A percentile compares a stretch with the other conserved stretches of the same genome.
Evolutionary conservation across 2,888 invertebrate genomes (phyloP).

Genomic region (Beris morrisii): DNA sequence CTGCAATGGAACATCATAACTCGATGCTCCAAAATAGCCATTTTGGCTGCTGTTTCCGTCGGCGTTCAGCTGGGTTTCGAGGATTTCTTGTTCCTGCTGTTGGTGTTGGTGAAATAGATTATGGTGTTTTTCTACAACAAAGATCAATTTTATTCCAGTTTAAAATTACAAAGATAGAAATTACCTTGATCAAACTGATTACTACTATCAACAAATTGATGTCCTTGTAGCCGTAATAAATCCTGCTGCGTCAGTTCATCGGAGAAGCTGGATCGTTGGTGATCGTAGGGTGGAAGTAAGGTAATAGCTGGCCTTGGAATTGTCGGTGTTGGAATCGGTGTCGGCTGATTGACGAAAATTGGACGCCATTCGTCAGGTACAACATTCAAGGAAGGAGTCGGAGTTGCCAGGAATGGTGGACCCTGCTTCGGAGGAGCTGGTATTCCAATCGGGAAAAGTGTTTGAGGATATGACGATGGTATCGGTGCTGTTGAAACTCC

Average conservation of each 20-base stretch:
- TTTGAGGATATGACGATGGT: not conserved
- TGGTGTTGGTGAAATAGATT: not conserved
- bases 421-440: not conserved
- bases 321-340: conserved; percentile 1
- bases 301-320: conserved; percentile 4
- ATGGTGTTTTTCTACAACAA: not conserved
- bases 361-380: not conserved
- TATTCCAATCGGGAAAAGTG: not conserved
- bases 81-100: not conserved
- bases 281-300: not conserved
- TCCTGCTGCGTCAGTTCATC: not conserved
- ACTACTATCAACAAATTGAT: not conserved
- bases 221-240: not conserved
- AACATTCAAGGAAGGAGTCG: not conserved
- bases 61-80: too few species aligned
- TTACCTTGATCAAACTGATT: too few species aligned
- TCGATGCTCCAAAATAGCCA: not conserved
- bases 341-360: not conserved
- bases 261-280: not conserved
- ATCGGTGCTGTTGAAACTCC: not conserved
- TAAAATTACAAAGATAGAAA: too few species aligned
- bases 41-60: too few species aligned
- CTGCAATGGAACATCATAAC: conserved; percentile 13
- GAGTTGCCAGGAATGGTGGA: not conserved
- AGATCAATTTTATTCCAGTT: too few species aligned